Evolutionary conservation across 2,888 invertebrate species (phyloP).

Genomic region (Apodemia duryi): DNA sequence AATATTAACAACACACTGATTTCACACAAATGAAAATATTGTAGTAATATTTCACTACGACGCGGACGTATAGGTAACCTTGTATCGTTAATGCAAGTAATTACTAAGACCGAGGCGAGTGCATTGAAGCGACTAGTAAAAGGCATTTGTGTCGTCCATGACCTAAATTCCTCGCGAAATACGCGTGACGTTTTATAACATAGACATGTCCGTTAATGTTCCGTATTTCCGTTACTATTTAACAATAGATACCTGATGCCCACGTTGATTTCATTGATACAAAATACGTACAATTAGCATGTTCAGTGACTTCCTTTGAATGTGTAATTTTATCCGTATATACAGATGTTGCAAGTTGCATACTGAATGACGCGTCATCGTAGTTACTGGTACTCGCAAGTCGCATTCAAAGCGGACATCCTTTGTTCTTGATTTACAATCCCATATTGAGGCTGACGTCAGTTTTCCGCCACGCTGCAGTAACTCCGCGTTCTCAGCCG

Average conservation of each 20-base stretch:
- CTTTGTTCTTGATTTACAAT: constrained; percentile 53
- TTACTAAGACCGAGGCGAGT: constrained; percentile 50
- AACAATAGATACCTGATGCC: constrained; percentile 24
- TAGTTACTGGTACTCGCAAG: constrained; percentile 38
- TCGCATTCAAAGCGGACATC: constrained; percentile 59
- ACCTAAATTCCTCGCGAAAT: constrained; percentile 67
- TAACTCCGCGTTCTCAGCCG: constrained; percentile 45
- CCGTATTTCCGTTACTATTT: constrained; percentile 39
- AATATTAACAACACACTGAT: not conserved
- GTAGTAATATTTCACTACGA: not conserved
- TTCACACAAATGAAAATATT: not conserved
- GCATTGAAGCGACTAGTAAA: constrained; percentile 69
- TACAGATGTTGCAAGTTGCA: constrained; percentile 39
- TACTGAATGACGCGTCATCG: constrained; percentile 44
- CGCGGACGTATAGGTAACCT: not conserved
- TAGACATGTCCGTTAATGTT: constrained; percentile 43
- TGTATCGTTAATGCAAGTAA: constrained; percentile 41
- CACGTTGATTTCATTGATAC: constrained; percentile 25
- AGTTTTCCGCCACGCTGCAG: constrained; percentile 51
- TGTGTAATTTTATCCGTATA: constrained; percentile 22
- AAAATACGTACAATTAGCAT: constrained; percentile 18
- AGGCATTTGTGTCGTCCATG: constrained; percentile 63
- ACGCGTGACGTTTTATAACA: constrained; percentile 56
- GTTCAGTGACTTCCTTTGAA: constrained; percentile 17
- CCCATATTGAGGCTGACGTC: constrained; percentile 61